A percentile compares a stretch with the other conserved stretches of the same genome.
Evolutionary conservation across 2,113 vertebrate species (phyloP).

Genomic region (Microcebus ravelobensis): DNA sequence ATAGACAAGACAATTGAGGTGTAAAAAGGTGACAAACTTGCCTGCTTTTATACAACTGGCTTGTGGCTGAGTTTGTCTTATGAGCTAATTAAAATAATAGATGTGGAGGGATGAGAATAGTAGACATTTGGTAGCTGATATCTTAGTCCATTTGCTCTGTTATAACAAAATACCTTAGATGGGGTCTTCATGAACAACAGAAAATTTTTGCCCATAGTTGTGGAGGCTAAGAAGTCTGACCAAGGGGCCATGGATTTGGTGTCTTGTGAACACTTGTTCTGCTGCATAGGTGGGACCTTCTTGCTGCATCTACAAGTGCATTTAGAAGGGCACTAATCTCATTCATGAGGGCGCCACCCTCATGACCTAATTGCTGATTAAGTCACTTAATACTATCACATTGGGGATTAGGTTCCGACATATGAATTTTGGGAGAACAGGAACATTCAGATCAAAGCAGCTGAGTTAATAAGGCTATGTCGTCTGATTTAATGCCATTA

Average conservation of each 20-base stretch:
- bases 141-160: not conserved
- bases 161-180: not conserved
- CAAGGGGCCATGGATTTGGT: not conserved
- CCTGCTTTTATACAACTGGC: not conserved
- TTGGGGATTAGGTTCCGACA: not conserved
- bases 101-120: not conserved
- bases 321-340: not conserved
- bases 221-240: not conserved
- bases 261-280: not conserved
- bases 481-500: not conserved
- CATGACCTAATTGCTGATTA: not conserved
- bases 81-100: not conserved
- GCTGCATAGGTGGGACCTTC: not conserved
- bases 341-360: not conserved
- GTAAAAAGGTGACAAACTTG: not conserved
- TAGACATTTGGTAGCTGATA: not conserved
- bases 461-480: not conserved
- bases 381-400: not conserved
- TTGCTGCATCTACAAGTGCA: not conserved
- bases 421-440: not conserved
- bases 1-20: not conserved
- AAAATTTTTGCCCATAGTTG: not conserved
- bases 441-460: not conserved
- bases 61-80: not conserved
- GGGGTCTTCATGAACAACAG: not conserved